A percentile compares a stretch with the other conserved stretches of the same genome.
Conservation (phyloP, 2,888 invertebrate species). For the Chamaedrilus cognettii region DNA sequence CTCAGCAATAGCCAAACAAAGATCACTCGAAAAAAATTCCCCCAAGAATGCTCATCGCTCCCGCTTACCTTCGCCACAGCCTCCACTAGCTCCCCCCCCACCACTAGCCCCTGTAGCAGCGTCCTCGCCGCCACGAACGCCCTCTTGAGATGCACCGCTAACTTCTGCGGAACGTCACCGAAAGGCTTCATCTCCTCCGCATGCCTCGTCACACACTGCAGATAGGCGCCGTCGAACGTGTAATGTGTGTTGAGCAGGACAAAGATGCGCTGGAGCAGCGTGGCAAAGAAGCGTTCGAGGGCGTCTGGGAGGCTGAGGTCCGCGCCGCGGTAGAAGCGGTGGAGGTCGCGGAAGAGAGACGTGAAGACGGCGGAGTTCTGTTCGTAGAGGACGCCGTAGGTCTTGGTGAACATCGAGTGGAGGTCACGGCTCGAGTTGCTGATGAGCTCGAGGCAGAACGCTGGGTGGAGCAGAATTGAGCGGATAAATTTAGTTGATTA, state of each 20-base stretch:
- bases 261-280: conserved; percentile 94
- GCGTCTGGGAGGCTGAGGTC: conserved; percentile 78
- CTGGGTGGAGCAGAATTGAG: too few species aligned
- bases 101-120: conserved; percentile 84
- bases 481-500: too few species aligned
- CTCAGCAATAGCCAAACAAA: too few species aligned
- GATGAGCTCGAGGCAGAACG: conserved; percentile 84
- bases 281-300: conserved; percentile 80
- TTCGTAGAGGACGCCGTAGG: conserved; percentile 93
- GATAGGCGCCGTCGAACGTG: conserved; percentile 76
- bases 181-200: conserved; percentile 95
- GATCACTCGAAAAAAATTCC: too few species aligned
- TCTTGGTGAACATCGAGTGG: conserved; percentile 92
- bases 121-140: conserved; percentile 94
- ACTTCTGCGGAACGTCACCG: conserved; percentile 90
- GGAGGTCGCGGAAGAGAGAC: conserved; percentile 85
- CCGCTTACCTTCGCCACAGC: conserved; percentile 54
- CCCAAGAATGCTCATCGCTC: too few species aligned
- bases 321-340: conserved; percentile 77
- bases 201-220: conserved; percentile 84
- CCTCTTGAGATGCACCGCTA: conserved; percentile 84
- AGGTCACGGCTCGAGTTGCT: conserved; percentile 82
- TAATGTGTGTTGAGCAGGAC: conserved; percentile 85
- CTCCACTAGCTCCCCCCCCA: conserved; percentile 77
- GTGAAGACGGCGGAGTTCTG: conserved; percentile 91